A percentile compares a stretch with the other conserved stretches of the same genome.
Evolutionary conservation across 2,113 vertebrate species (phyloP).

Genomic region (Sapajus apella): DNA sequence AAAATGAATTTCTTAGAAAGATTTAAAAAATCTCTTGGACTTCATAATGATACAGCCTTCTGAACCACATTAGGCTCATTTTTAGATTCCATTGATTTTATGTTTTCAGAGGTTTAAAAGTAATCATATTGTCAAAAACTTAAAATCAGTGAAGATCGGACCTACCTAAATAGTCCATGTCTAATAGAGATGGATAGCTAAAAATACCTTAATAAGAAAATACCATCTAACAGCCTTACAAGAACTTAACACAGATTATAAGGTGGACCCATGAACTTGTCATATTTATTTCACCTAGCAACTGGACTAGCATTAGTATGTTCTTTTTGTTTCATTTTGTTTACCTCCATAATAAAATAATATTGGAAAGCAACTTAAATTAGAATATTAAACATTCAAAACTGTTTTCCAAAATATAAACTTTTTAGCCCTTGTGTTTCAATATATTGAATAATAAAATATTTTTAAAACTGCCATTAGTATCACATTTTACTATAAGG

Average conservation of each 20-base stretch:
- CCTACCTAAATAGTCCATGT: neutral
- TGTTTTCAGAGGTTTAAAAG: neutral
- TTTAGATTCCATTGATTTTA: neutral
- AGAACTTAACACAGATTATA: neutral
- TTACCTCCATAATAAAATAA: neutral
- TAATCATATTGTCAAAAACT: neutral
- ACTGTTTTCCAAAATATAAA: neutral
- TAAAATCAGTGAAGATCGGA: neutral
- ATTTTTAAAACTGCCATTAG: slow-evolving; percentile 32
- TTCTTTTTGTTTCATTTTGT: neutral
- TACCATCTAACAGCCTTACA: neutral
- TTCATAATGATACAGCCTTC: neutral
- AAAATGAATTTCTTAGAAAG: neutral
- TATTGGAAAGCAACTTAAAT: neutral
- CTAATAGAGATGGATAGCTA: neutral
- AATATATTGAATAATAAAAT: slow-evolving; percentile 56
- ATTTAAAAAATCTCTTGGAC: neutral
- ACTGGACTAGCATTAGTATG: neutral
- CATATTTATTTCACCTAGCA: neutral
- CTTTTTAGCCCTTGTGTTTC: slow-evolving; percentile 37
- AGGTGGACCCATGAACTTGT: accelerated
- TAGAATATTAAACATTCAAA: neutral
- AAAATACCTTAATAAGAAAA: neutral
- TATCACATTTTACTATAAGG: neutral
- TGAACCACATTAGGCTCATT: neutral